Evolutionary conservation across 2,888 invertebrate genomes (phyloP), one percentile per base, ranked within the genome.

Genomic region (Unio delphinus): DNA sequence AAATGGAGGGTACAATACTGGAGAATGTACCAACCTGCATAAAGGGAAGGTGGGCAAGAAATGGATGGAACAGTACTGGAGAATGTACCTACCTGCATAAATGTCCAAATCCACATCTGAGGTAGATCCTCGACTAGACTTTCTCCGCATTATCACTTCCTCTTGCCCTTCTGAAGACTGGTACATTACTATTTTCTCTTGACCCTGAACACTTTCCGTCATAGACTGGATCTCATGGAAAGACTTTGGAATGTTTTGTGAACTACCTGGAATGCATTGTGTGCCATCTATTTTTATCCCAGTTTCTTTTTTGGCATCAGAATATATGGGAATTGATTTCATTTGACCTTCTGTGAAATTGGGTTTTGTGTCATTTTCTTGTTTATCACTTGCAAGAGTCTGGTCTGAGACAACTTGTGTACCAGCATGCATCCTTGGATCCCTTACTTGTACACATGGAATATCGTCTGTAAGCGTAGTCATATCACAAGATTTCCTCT

Each of bases 71-170:
- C 45, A 45, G 15, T 45, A 45, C 45, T 45, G 45, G 45, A 45
- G 45, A 45, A 45, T 45, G 45, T 15, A 45, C 72, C 65, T 72
- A 74, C 76, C 76, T 76, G 72, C 72, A 55, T 70, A 76, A 7
- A 70, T 54, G 61, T 76, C 74, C 72, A 76, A 57, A n/a, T 76
- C 74, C 15, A 68, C 64, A 34, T 64, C 58, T 20, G 66, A 30
- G 3, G 45, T 45, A 45, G 45, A 45, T 15, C 45, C 45, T 45
- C 15, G 45, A 45, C 66, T 67, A 28, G 54, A 68, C 63, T 75
- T 76, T 20, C 75, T 75, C 57, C 78, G 74, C 74, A 80, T 72
- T 57, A 78, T 70, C 6, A 77, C 76, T 28, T 73, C 75, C 4
- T 66, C 77, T 55, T 63, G 68, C 17, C 20, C 72, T 17, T 56